Conservation (phyloP, 2,888 invertebrate species). For the Patella caerulea region DNA sequence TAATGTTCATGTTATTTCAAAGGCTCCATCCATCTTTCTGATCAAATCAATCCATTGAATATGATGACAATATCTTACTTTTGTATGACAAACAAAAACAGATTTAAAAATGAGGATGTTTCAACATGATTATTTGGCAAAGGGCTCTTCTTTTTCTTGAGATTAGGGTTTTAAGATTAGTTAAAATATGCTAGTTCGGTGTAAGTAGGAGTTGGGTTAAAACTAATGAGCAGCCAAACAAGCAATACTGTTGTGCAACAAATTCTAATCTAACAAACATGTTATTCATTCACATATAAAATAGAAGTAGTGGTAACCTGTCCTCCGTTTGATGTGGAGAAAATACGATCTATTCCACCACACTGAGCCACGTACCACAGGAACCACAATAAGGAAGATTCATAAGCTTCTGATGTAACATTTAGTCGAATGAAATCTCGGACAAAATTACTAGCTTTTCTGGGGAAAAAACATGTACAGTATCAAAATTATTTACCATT, state of each 20-base stretch:
- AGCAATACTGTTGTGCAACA: not conserved
- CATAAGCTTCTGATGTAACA: constrained; percentile 61
- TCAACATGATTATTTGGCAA: no score
- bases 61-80: no score
- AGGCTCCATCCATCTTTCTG: no score
- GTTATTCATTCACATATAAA: not conserved
- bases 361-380: constrained; percentile 59
- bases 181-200: no score
- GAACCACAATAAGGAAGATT: constrained; percentile 65
- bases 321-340: constrained; percentile 56
- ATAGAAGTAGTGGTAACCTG: constrained; percentile 38
- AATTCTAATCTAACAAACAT: not conserved
- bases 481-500: not conserved
- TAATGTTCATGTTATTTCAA: no score
- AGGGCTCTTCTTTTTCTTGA: no score
- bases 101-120: no score
- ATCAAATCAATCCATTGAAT: no score
- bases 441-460: constrained; percentile 45
- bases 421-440: constrained; percentile 48
- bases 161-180: no score
- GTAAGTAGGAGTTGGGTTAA: not conserved
- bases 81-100: no score
- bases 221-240: not conserved
- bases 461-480: constrained; percentile 26
- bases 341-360: constrained; percentile 43